These are phyloP conservation scores for Tichodroma muraria DNA, from an alignment of 2,113 vertebrate species.

Conservation along the genomic window DNA sequence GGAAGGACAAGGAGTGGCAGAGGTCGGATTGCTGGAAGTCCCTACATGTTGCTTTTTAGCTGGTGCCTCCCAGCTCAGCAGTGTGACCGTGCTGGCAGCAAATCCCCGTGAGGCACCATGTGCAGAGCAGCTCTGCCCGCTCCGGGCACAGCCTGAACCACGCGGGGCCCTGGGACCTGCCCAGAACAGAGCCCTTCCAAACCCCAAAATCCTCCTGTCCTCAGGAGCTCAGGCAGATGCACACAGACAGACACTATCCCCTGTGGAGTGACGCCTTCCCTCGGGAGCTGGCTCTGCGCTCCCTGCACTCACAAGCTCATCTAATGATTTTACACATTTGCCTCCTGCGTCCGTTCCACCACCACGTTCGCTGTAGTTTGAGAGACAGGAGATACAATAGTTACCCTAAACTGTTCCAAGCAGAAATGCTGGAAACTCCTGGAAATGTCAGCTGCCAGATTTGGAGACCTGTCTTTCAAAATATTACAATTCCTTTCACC, in stretches of 20 bases:
- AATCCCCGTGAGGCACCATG: background rate
- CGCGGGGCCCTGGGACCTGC: background rate
- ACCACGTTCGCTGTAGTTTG: fast-evolving
- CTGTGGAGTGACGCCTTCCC: fast-evolving
- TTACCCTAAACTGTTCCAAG: background rate
- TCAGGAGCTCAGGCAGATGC: background rate
- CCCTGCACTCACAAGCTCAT: background rate
- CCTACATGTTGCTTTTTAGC: fast-evolving
- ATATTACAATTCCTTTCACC: background rate
- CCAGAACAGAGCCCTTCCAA: background rate
- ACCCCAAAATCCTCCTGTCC: background rate
- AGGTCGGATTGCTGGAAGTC: fast-evolving
- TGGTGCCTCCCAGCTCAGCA: background rate
- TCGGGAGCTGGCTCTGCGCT: fast-evolving
- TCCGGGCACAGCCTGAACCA: background rate
- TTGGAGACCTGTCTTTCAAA: background rate
- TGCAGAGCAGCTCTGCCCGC: background rate
- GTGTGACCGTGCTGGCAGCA: background rate
- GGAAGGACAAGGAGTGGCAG: background rate
- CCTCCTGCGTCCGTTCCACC: background rate
- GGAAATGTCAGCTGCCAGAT: background rate
- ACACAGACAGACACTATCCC: background rate
- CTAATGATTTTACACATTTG: fast-evolving
- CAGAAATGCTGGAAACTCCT: background rate
- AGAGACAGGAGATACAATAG: background rate